phyloP scores from a whole-genome alignment of 2,888 invertebrate species.

The Parapristionchus giblindavisi region DNA sequence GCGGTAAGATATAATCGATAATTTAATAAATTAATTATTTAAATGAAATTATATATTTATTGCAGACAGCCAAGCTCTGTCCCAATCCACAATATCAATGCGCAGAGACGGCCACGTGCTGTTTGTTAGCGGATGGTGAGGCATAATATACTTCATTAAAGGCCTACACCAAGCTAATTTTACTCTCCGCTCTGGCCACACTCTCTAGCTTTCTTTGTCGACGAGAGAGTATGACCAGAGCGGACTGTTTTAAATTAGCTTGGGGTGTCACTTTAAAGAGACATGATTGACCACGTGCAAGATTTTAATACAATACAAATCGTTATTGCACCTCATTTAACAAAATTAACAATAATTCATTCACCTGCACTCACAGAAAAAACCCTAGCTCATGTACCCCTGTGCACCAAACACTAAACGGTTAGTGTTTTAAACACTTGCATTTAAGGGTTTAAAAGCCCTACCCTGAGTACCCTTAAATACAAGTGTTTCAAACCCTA shows the following conservation, averaged over 20 bases:
- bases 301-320: too few species aligned
- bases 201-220: too few species aligned
- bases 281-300: too few species aligned
- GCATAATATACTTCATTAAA: neutral
- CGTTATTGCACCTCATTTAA: neutral
- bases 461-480: too few species aligned
- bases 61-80: conserved; percentile 37
- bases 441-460: too few species aligned
- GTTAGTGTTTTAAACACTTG: too few species aligned
- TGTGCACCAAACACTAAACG: too few species aligned
- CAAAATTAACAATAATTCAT: neutral
- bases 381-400: too few species aligned
- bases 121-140: conserved; percentile 41
- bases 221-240: neutral
- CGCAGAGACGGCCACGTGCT: conserved; percentile 49
- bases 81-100: conserved; percentile 40
- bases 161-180: neutral
- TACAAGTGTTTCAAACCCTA: too few species aligned
- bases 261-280: too few species aligned
- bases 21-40: neutral
- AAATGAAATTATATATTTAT: neutral
- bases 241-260: neutral
- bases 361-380: too few species aligned
- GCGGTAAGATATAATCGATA: neutral
- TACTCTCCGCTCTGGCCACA: too few species aligned